These are phyloP conservation scores for Scaptomyza pallida DNA, from an alignment of 1,140 invertebrate species.

Conservation along the genomic window DNA sequence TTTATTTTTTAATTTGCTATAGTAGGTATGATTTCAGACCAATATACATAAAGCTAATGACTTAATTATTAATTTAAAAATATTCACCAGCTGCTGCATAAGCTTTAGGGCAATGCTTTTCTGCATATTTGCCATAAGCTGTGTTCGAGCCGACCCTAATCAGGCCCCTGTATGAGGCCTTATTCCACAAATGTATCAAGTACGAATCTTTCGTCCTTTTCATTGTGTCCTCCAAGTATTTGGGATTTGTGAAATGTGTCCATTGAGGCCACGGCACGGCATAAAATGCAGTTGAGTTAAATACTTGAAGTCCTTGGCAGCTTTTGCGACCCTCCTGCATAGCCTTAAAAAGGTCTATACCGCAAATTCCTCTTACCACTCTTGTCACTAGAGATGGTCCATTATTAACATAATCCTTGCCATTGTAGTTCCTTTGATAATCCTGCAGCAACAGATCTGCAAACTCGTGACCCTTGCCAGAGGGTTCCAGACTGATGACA, in stretches of 20 bases:
- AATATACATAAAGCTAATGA: no score
- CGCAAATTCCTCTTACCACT: constrained; percentile 86
- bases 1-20: no score
- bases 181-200: constrained; percentile 56
- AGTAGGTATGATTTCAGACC: no score
- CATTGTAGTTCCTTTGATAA: constrained; percentile 86
- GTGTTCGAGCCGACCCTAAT: constrained; percentile 4
- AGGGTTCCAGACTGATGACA: constrained; percentile 86
- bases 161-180: not conserved
- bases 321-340: constrained; percentile 85
- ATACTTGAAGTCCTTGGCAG: constrained; percentile 88
- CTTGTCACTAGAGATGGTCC: constrained; percentile 87
- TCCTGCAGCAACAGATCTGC: constrained; percentile 86
- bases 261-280: constrained; percentile 87
- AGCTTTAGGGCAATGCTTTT: constrained; percentile 8
- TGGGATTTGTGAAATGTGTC: constrained; percentile 86
- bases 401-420: constrained; percentile 88
- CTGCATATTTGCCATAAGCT: constrained; percentile 8
- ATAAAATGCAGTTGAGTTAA: constrained; percentile 87
- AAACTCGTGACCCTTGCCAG: constrained; percentile 85
- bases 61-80: no score
- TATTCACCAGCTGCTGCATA: constrained; percentile 28
- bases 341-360: constrained; percentile 84
- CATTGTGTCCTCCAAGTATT: constrained; percentile 84
- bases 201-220: constrained; percentile 85